A percentile compares a stretch with the other conserved stretches of the same genome.
These are phyloP conservation scores for Chanos chanos DNA, from an alignment of 2,797 vertebrate species.

Conservation along the genomic window DNA sequence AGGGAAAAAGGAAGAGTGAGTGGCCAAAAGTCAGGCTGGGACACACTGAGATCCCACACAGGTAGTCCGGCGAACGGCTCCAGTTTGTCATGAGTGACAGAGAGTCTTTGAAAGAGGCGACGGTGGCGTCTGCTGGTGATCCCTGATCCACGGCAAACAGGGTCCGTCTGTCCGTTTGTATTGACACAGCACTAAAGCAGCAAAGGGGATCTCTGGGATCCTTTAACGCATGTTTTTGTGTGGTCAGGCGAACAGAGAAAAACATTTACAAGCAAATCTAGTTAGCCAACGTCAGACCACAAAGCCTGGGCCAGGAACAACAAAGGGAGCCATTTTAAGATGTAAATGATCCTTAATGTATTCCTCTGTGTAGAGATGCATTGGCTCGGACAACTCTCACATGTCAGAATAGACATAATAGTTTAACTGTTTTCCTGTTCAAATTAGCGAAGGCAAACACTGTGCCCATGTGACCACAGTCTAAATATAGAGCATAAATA, in stretches of 20 bases:
- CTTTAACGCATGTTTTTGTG: conserved; percentile 30
- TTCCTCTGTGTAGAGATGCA: conserved; percentile 24
- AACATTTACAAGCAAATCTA: conserved; percentile 40
- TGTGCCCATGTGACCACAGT: background rate
- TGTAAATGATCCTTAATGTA: conserved; percentile 39
- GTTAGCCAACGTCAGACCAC: conserved; percentile 25
- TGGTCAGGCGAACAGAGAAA: conserved; percentile 24
- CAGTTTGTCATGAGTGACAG: conserved; percentile 73
- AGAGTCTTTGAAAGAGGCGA: conserved; percentile 68
- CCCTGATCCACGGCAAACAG: conserved; percentile 21
- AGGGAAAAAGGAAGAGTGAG: conserved; percentile 15
- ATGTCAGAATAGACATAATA: too few species aligned
- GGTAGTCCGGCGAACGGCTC: conserved; percentile 65
- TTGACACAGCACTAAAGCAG: conserved; percentile 30
- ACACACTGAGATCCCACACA: conserved; percentile 69
- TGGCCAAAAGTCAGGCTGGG: conserved; percentile 56
- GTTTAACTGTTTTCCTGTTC: background rate
- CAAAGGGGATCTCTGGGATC: conserved; percentile 17
- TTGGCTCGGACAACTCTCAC: conserved; percentile 9
- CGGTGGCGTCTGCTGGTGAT: conserved; percentile 67
- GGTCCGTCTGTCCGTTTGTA: conserved; percentile 38
- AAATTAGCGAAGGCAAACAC: background rate
- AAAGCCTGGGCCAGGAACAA: conserved; percentile 31
- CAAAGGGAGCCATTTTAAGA: conserved; percentile 33
- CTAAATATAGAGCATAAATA: too few species aligned